phyloP scores from a whole-genome alignment of 2,797 vertebrate genomes.

The Podargus strigoides region DNA sequence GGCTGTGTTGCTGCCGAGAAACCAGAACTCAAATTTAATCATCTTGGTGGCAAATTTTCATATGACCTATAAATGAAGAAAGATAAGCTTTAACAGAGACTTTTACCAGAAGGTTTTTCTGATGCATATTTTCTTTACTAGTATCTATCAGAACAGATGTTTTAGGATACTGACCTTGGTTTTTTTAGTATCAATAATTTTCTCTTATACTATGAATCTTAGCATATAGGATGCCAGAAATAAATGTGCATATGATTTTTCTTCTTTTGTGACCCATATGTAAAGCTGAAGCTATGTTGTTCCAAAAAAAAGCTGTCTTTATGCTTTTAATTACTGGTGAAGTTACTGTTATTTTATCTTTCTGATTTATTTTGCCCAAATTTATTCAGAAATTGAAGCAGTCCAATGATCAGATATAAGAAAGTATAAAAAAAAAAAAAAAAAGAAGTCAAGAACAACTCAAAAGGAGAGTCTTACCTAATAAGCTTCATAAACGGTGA shows the following conservation, averaged over 20 bases:
- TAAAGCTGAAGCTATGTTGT: neutral
- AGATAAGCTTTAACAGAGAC: too few species aligned
- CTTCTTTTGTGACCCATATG: neutral
- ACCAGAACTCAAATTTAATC: too few species aligned
- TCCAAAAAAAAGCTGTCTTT: neutral
- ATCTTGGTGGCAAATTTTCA: too few species aligned
- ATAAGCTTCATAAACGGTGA: neutral
- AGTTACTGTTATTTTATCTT: neutral
- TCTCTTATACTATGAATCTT: neutral
- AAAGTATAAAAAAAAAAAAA: neutral
- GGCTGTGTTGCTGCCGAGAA: too few species aligned
- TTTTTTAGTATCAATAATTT: neutral
- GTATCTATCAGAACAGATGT: neutral
- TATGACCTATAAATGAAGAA: too few species aligned
- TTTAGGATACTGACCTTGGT: neutral
- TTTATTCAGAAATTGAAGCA: too few species aligned
- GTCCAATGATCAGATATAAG: neutral
- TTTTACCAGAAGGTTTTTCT: too few species aligned
- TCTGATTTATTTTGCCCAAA: too few species aligned
- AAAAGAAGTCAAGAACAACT: neutral
- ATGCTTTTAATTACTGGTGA: neutral
- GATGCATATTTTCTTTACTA: too few species aligned
- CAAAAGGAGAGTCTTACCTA: neutral
- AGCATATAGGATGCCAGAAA: neutral
- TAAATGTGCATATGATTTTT: neutral